phyloP scores from a whole-genome alignment of 2,113 vertebrate genomes.

The Cochlearius cochlearius region DNA sequence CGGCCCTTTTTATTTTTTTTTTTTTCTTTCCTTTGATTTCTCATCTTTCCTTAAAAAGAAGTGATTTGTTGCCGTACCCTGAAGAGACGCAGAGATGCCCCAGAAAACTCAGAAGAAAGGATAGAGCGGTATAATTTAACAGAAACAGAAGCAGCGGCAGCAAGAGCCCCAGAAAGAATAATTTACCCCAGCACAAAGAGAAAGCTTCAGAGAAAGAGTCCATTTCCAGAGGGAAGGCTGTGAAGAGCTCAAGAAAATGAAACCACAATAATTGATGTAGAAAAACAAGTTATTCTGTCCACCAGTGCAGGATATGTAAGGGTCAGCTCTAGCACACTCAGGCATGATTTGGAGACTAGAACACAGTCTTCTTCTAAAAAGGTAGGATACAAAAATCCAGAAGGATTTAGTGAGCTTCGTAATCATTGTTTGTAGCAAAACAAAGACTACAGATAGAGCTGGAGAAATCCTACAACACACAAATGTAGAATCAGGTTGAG shows the following conservation, averaged over 20 bases:
- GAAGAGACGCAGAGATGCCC: not conserved
- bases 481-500: not conserved
- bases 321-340: not conserved
- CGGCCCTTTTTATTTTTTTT: not conserved
- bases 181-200: not conserved
- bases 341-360: not conserved
- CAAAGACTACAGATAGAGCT: not conserved
- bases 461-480: not conserved
- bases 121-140: not conserved
- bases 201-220: not conserved
- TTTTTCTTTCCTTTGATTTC: not conserved
- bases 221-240: not conserved
- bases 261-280: not conserved
- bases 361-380: not conserved
- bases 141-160: not conserved
- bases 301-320: not conserved
- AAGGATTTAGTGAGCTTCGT: not conserved
- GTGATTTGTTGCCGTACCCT: not conserved
- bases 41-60: constrained; percentile 28
- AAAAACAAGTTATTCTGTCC: not conserved
- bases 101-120: not conserved
- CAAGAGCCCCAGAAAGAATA: not conserved
- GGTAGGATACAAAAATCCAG: not conserved
- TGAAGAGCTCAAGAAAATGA: not conserved
- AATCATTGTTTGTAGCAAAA: not conserved